Percentiles rank a stretch among this genome's conserved stretches.
Evolutionary conservation across 2,113 vertebrate genomes (phyloP).

Genomic region (Muscicapa adusta): DNA sequence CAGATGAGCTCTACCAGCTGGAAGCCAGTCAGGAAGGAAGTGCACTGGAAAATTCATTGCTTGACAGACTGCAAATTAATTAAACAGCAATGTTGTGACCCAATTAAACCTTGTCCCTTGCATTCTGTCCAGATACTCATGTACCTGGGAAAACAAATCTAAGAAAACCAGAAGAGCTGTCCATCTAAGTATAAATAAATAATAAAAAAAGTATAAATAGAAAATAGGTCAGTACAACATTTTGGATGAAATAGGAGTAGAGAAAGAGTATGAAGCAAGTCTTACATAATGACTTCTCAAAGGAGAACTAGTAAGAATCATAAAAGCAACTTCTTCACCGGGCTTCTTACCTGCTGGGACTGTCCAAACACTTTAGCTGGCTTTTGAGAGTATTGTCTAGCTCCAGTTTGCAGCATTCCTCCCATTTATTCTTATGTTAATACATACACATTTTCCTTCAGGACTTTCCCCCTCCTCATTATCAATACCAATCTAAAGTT

Average conservation of each 20-base stretch:
- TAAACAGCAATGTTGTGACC: background rate
- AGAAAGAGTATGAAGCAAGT: background rate
- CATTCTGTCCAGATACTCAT: background rate
- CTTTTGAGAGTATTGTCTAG: background rate
- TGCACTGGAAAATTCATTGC: background rate
- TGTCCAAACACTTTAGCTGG: background rate
- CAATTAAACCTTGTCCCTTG: background rate
- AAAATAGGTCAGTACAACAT: background rate
- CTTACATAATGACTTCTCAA: background rate
- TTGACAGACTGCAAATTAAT: conserved; percentile 25
- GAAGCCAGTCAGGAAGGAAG: conserved; percentile 3
- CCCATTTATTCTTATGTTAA: background rate
- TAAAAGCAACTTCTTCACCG: background rate
- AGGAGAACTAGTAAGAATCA: background rate
- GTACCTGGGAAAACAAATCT: background rate
- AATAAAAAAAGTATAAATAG: background rate
- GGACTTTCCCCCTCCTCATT: background rate
- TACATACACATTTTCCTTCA: background rate
- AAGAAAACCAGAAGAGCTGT: background rate
- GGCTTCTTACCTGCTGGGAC: background rate
- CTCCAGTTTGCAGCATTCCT: background rate
- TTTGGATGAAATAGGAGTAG: background rate
- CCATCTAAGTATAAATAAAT: background rate
- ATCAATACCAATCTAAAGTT: background rate
- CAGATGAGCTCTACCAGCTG: background rate